Base-by-base conservation (phyloP, 2,797 vertebrate genomes). In the Perodicticus potto region DNA sequence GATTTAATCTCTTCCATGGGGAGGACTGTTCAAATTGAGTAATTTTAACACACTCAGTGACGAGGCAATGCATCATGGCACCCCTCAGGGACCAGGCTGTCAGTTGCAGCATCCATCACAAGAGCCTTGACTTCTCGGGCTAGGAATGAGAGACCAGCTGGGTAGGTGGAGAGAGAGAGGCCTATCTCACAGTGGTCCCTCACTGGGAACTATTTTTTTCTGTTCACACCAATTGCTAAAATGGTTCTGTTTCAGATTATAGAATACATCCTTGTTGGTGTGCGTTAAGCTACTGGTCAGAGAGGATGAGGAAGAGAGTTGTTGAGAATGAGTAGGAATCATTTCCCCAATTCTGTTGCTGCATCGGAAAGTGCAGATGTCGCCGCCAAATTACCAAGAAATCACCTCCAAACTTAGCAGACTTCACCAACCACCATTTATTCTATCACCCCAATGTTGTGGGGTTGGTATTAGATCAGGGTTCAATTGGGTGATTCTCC, bases 1-100 rank as follows among this genome's bases (percentile, higher is more conserved):
- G 70, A 77, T 91, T 89, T 69, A 80, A 94, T 86, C 88, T 94
- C 43, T 78, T 94, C 91, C 74, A 27, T 10, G 84, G 77, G 86
- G 32, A 94, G 55, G 34, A 43, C 20, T 2, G 84, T 32, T 73
- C 84, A 72, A 17, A 53, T 9, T 16, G 80, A 74, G 43, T 80
- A 14, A 95, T 93, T 87, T 85, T 81, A 85, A 83, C 67, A 25
- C 34, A 4, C 45, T 27, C 37, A n/a, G 76, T 17, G 65, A 76
- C 53, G 11, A 77, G 63, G 16, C 37, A 29, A 34, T 89, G 85
- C 69, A 59, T 85, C 78, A 65, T 2, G 55, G 61, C 25, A 9
- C 2, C 14, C 63, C 43, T 27, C 7, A 0, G 55, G 93, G 63
- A 57, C 27, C 82, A 22, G 34, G 53, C 53, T 55, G 4, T n/a